A percentile compares a stretch with the other conserved stretches of the same genome.
Conservation (phyloP, 2,797 vertebrate genomes). For the Macroramphosus scolopax region DNA sequence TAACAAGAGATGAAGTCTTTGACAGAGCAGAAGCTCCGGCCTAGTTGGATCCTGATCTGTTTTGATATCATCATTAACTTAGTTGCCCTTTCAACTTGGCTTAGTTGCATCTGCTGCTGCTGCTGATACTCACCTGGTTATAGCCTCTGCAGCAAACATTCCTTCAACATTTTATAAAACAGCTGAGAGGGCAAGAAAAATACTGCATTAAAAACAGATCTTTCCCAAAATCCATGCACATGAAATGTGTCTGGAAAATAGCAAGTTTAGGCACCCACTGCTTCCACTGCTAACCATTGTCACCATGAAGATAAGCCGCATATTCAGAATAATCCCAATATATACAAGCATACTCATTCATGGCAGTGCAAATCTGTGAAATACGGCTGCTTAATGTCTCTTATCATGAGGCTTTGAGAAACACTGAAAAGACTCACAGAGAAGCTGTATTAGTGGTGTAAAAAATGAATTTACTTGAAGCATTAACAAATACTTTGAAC, state of each 20-base stretch:
- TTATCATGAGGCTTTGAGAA: background rate
- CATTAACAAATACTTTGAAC: conserved; percentile 31
- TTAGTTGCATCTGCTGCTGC: conserved; percentile 44
- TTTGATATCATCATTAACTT: conserved; percentile 63
- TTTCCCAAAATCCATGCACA: conserved; percentile 49
- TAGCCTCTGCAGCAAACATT: conserved; percentile 65
- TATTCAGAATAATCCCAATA: conserved; percentile 12
- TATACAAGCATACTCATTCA: background rate
- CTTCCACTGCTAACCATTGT: no score
- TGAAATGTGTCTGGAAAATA: conserved; percentile 8
- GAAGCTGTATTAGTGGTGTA: conserved; percentile 3
- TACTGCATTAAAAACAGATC: conserved; percentile 60
- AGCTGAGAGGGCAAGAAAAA: conserved; percentile 69
- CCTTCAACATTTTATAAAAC: conserved; percentile 57
- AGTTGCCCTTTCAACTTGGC: conserved; percentile 57
- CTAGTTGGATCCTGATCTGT: conserved; percentile 57
- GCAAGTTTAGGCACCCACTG: conserved; percentile 2
- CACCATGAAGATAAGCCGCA: background rate
- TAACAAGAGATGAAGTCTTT: conserved; percentile 66
- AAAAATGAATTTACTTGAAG: conserved; percentile 15
- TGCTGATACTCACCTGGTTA: conserved; percentile 60
- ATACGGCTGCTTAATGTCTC: conserved; percentile 6
- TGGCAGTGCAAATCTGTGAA: background rate
- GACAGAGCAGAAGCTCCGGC: conserved; percentile 47
- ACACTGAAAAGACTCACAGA: conserved; percentile 6